Evolutionary conservation across 2,113 vertebrate species (phyloP).

Genomic region (Salvelinus namaycush): DNA sequence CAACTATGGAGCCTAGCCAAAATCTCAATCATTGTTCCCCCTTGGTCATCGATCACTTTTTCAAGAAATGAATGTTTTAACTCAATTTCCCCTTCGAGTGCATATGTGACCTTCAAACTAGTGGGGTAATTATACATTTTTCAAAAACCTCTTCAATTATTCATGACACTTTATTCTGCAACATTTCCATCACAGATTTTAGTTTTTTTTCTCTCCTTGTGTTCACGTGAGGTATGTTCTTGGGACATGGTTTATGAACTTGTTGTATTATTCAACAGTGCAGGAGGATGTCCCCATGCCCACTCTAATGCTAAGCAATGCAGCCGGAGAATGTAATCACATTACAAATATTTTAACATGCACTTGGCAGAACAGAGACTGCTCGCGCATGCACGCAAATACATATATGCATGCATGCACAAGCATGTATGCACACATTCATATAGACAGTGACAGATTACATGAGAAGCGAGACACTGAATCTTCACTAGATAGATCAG

Average conservation of each 20-base stretch:
- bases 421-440: background rate
- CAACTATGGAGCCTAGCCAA: conserved; percentile 3
- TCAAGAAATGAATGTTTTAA: conserved; percentile 37
- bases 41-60: conserved; percentile 47
- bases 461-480: background rate
- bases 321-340: conserved; percentile 52
- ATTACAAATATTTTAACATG: conserved; percentile 55
- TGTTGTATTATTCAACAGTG: conserved; percentile 88
- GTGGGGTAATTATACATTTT: conserved; percentile 80
- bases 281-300: conserved; percentile 75
- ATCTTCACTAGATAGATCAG: background rate
- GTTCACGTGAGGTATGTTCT: conserved; percentile 60
- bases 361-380: conserved; percentile 17
- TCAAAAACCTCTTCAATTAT: conserved; percentile 93
- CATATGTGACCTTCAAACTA: conserved; percentile 82
- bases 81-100: conserved; percentile 82
- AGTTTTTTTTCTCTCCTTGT: conserved; percentile 41
- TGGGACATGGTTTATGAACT: conserved; percentile 81
- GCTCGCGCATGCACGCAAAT: background rate
- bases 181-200: conserved; percentile 73
- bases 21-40: conserved; percentile 25
- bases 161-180: conserved; percentile 86
- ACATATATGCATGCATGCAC: no score
- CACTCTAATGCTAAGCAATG: conserved; percentile 43
- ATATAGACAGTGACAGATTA: conserved; percentile 11